A percentile compares a stretch with the other conserved stretches of the same genome.
Evolutionary conservation across 35 echinoderm and acorn worm species (phyloP).

Genomic region (Ophiothrix spiculata): DNA sequence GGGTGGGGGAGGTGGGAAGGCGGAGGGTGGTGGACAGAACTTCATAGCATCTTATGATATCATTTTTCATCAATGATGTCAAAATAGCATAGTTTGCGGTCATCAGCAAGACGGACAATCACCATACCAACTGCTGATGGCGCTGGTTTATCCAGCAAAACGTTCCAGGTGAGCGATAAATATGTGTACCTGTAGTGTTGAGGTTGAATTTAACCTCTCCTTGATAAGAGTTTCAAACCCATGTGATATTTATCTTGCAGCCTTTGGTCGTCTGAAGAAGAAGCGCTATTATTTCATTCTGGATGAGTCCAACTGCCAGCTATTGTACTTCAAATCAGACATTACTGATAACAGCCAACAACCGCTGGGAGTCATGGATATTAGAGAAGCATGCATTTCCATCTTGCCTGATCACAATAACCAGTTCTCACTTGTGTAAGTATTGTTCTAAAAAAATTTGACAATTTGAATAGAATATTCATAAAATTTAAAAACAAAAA

Average conservation of each 20-base stretch:
- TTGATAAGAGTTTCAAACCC: background rate
- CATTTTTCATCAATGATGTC: background rate
- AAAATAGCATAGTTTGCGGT: background rate
- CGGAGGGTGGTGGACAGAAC: too few species aligned
- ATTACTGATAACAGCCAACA: slow-evolving; percentile 46
- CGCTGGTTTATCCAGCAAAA: background rate
- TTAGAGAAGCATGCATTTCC: slow-evolving; percentile 89
- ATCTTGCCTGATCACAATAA: slow-evolving; percentile 79
- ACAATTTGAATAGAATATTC: too few species aligned
- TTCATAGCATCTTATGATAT: background rate
- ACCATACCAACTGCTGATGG: background rate
- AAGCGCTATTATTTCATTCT: slow-evolving; percentile 89
- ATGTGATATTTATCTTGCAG: too few species aligned
- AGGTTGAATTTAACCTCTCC: background rate
- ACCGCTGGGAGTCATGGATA: slow-evolving; percentile 58
- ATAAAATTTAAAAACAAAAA: too few species aligned
- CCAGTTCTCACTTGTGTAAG: slow-evolving; percentile 91
- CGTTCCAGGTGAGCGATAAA: too few species aligned
- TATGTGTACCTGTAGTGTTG: background rate
- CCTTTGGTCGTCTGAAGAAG: slow-evolving; percentile 90
- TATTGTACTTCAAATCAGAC: slow-evolving; percentile 77
- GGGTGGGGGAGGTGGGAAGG: too few species aligned
- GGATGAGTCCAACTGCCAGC: slow-evolving; percentile 64
- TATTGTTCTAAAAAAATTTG: slow-evolving; percentile 6
- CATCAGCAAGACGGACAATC: background rate